Conservation (phyloP, 2,113 vertebrate genomes). For the Chaetodon auriga region DNA sequence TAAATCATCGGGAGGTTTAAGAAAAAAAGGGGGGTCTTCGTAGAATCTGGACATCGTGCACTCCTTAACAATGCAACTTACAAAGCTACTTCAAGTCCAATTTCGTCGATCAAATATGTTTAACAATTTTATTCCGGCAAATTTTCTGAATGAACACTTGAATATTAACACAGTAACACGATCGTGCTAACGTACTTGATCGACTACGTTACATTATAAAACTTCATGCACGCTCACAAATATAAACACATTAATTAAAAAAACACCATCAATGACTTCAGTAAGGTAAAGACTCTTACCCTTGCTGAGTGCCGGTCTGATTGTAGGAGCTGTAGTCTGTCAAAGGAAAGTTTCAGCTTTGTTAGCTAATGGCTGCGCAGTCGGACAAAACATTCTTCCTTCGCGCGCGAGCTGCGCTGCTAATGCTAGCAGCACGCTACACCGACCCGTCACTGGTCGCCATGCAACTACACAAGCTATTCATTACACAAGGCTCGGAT, state of each 20-base stretch:
- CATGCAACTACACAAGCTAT: neutral
- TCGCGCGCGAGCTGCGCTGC: conserved; percentile 37
- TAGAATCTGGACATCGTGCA: too few relatives aligned
- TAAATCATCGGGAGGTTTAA: neutral
- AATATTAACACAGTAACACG: too few relatives aligned
- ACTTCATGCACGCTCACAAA: too few relatives aligned
- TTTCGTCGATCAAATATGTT: too few relatives aligned
- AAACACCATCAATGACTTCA: neutral
- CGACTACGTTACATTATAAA: too few relatives aligned
- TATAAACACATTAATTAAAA: too few relatives aligned
- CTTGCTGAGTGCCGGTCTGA: conserved; percentile 93
- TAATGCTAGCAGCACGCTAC: conserved; percentile 9
- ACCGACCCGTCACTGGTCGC: conserved; percentile 10
- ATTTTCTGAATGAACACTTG: too few relatives aligned
- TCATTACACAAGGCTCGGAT: neutral
- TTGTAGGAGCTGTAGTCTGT: conserved; percentile 97
- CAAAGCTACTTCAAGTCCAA: too few relatives aligned
- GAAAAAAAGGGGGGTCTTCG: too few relatives aligned
- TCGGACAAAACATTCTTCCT: conserved; percentile 8
- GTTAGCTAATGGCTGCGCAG: neutral
- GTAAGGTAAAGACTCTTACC: conserved; percentile 83
- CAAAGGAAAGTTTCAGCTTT: neutral
- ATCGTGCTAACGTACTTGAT: too few relatives aligned
- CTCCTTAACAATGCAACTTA: too few relatives aligned
- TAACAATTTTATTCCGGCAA: too few relatives aligned